Evolutionary conservation across 1,140 invertebrate species (phyloP).

Genomic region (Drosophila varians): DNA sequence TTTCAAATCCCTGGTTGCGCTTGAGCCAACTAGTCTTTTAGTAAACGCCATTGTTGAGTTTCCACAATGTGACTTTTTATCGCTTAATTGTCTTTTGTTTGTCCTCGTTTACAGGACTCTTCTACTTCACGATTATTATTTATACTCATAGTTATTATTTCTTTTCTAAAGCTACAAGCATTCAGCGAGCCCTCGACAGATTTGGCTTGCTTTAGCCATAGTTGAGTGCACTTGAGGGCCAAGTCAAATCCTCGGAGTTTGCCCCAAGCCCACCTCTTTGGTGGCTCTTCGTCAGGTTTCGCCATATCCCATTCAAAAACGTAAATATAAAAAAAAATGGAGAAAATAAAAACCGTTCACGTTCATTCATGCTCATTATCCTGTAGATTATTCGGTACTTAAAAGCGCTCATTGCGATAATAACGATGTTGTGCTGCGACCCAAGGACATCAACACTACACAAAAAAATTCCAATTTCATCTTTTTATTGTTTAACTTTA

Average conservation of each 20-base stretch:
- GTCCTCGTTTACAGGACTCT: slow-evolving; percentile 30
- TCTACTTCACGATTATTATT: slow-evolving; percentile 23
- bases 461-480: too few species aligned
- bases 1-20: neutral
- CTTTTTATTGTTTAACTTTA: too few species aligned
- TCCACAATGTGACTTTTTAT: neutral
- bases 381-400: slow-evolving; percentile 79
- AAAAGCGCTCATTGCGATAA: slow-evolving; percentile 75
- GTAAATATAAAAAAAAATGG: slow-evolving; percentile 28
- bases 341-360: slow-evolving; percentile 49
- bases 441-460: slow-evolving; percentile 52
- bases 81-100: slow-evolving; percentile 13
- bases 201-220: slow-evolving; percentile 46
- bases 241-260: neutral
- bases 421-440: slow-evolving; percentile 62
- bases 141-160: slow-evolving; percentile 15
- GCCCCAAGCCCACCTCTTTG: neutral
- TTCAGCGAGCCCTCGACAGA: slow-evolving; percentile 50
- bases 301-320: slow-evolving; percentile 38
- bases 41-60: neutral
- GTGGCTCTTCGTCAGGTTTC: slow-evolving; percentile 13
- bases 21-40: neutral
- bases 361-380: slow-evolving; percentile 77
- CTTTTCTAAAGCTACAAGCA: slow-evolving; percentile 32
- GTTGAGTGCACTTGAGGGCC: slow-evolving; percentile 53